A percentile compares a stretch with the other conserved stretches of the same genome.
Evolutionary conservation across 2,113 vertebrate genomes (phyloP).

Genomic region (Mustela lutreola): DNA sequence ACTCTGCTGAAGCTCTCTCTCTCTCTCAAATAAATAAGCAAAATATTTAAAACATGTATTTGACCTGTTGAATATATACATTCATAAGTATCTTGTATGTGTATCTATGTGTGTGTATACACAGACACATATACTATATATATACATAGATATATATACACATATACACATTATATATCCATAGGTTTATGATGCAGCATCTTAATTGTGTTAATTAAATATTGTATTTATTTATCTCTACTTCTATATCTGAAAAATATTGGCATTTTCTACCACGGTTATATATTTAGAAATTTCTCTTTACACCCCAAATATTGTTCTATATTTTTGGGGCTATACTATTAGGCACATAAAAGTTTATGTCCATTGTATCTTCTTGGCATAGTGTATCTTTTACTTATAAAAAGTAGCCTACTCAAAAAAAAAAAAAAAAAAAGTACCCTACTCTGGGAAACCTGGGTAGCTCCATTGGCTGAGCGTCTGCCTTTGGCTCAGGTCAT

Average conservation of each 20-base stretch:
- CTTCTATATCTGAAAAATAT: background rate
- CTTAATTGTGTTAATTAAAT: background rate
- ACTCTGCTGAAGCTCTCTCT: background rate
- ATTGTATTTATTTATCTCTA: background rate
- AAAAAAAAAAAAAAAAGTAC: no score
- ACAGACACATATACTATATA: background rate
- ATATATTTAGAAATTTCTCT: background rate
- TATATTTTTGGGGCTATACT: background rate
- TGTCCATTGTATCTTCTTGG: background rate
- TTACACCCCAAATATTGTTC: background rate
- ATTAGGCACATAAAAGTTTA: background rate
- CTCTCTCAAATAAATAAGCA: background rate
- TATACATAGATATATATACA: fast-evolving
- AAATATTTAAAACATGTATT: background rate
- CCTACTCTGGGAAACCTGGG: fast-evolving
- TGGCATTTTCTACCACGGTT: background rate
- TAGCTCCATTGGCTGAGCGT: fast-evolving
- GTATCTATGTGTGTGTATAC: background rate
- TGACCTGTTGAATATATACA: background rate
- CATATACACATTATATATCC: fast-evolving
- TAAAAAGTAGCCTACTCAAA: background rate
- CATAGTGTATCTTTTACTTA: background rate
- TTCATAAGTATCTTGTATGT: background rate
- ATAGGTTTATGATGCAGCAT: no score
- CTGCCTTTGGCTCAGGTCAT: background rate